These are phyloP conservation scores for Uloborus diversus DNA, from an alignment of 1,140 invertebrate genomes.

Conservation along the genomic window DNA sequence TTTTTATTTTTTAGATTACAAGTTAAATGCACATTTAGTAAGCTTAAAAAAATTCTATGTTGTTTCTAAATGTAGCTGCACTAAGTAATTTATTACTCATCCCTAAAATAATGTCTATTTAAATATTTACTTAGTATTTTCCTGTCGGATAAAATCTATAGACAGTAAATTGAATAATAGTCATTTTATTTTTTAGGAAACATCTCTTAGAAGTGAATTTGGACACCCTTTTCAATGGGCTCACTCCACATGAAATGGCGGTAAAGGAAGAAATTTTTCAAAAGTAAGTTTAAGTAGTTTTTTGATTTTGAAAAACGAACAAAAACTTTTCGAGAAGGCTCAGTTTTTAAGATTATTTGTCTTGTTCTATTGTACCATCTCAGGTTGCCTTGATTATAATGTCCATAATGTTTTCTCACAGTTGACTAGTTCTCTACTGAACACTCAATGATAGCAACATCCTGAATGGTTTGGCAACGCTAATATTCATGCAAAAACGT, in stretches of 20 bases:
- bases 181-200: constrained; percentile 54
- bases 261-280: constrained; percentile 60
- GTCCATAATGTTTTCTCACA: not conserved
- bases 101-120: not conserved
- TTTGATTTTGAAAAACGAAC: not conserved
- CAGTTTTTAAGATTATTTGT: not conserved
- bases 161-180: not conserved
- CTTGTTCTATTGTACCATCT: not conserved
- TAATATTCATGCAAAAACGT: too few relatives aligned
- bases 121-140: not conserved
- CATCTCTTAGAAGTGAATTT: constrained; percentile 62
- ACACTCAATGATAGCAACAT: not conserved
- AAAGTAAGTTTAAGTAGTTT: constrained; percentile 23
- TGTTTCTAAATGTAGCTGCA: not conserved
- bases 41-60: not conserved
- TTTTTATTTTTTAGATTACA: not conserved
- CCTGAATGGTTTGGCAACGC: not conserved
- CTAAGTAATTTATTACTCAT: not conserved
- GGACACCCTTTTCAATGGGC: constrained; percentile 52
- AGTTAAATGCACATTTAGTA: not conserved
- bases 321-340: not conserved
- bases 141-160: not conserved
- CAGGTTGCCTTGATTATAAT: not conserved
- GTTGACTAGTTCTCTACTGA: not conserved
- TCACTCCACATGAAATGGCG: constrained; percentile 61